phyloP scores from a whole-genome alignment of 2,888 invertebrate species.

The Bugulina stolonifera region DNA sequence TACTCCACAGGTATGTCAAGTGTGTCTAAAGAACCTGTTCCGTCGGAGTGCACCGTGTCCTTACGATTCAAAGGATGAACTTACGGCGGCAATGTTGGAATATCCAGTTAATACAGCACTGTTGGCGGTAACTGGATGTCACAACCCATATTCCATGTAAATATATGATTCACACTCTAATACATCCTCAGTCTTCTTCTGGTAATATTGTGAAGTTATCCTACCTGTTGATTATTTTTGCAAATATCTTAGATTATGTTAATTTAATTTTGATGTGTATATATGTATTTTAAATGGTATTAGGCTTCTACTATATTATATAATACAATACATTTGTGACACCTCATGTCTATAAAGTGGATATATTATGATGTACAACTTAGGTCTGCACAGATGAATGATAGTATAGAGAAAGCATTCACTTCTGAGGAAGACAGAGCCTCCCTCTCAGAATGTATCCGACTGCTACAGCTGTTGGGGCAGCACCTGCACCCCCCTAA shows the following conservation, averaged over 20 bases:
- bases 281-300: neutral
- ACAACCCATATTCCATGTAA: neutral
- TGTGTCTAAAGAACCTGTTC: neutral
- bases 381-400: neutral
- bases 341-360: too few relatives aligned
- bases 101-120: conserved; percentile 6
- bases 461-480: neutral
- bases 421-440: neutral
- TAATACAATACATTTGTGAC: neutral
- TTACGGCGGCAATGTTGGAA: neutral
- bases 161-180: too few relatives aligned
- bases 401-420: neutral
- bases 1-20: neutral
- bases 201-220: too few relatives aligned
- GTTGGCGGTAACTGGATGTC: neutral
- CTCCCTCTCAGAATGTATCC: neutral
- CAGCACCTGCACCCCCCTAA: neutral
- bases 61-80: neutral
- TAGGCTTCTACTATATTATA: neutral
- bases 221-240: too few relatives aligned
- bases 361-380: too few relatives aligned
- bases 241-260: too few relatives aligned
- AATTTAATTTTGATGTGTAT: neutral
- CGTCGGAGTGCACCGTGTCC: neutral
- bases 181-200: too few relatives aligned